Percentiles rank a stretch among this genome's conserved stretches.
Evolutionary conservation across 2,797 vertebrate genomes (phyloP).

Genomic region (Forpus xanthops): DNA sequence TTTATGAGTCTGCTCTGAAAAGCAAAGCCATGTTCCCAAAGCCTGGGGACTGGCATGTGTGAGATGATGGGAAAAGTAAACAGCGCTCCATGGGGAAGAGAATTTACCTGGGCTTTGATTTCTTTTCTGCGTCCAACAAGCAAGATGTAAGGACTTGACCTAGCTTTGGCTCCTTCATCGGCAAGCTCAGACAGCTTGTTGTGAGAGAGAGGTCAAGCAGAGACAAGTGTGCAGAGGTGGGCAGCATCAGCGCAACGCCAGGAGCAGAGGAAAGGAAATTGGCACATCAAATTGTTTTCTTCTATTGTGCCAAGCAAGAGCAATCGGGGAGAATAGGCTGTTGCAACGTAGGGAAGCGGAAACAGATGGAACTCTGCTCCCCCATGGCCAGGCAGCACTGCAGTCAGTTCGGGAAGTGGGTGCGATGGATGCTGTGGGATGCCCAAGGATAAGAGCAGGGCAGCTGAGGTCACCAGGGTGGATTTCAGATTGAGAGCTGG

Average conservation of each 20-base stretch:
- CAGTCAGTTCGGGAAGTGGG: not conserved
- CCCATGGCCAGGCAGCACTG: accelerated
- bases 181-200: accelerated
- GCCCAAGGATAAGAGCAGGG: not conserved
- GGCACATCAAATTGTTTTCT: not conserved
- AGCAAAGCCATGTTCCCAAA: not conserved
- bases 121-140: not conserved
- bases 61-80: not conserved
- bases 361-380: not conserved
- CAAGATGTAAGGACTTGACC: not conserved
- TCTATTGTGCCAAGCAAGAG: not conserved
- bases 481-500: not conserved
- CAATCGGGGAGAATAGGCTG: not conserved
- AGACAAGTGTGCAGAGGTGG: not conserved
- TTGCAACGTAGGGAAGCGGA: not conserved
- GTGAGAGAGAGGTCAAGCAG: not conserved
- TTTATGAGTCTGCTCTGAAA: not conserved
- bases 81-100: not conserved
- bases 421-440: not conserved
- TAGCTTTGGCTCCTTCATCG: not conserved
- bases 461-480: slow-evolving; percentile 39
- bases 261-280: not conserved
- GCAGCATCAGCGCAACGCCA: not conserved
- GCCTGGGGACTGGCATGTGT: not conserved
- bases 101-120: not conserved